Base-by-base conservation (phyloP, 2,888 invertebrate genomes). In the Lottia scabra region DNA sequence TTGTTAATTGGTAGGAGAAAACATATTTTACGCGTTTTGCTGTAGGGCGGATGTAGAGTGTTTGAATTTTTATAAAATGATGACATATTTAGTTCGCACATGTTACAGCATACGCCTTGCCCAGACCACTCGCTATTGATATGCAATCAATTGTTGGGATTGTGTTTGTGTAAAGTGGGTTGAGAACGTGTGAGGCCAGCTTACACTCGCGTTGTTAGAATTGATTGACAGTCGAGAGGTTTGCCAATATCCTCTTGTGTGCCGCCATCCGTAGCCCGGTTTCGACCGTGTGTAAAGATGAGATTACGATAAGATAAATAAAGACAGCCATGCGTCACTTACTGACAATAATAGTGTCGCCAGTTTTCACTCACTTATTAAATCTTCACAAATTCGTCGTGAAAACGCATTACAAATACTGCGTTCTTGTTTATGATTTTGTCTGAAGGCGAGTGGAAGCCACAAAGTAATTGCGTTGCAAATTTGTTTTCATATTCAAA, bases 141-240 rank as follows among this genome's bases (percentile, higher is more conserved):
- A 56, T 56, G 56, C 56, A 56, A 56, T 56, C 56, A 56, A 56
- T 56, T 56, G 56, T 23, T 56, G 19, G 56, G 56, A 23, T 19
- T 56, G 19, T 56, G 10, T 19, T 56, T 56, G 19, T 23, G 19
- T 19, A 19, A 56, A 56, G 56, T 56, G 56, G 56, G 56, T 56
- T 56, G 19, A 19, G 56, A 56, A 23, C 56, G 56, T 56, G 56
- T 56, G 56, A 56, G 56, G 56, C 19, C 56, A 23, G 23, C 19
- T 12, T 19, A 56, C 23, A 15, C 56, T 56, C 56, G 56, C 56
- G 56, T 56, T 23, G 56, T 56, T 56, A 56, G 56, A 19, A 56
- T 56, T 56, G 56, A 56, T 56, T 56, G 56, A 56, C 56, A 56
- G 56, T 56, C 56, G 56, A 56, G 56, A 56, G 56, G 56, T 23